Percentiles rank a stretch among this genome's conserved stretches.
Conservation (phyloP, 2,888 invertebrate genomes). For the Pimpla rufipes region DNA sequence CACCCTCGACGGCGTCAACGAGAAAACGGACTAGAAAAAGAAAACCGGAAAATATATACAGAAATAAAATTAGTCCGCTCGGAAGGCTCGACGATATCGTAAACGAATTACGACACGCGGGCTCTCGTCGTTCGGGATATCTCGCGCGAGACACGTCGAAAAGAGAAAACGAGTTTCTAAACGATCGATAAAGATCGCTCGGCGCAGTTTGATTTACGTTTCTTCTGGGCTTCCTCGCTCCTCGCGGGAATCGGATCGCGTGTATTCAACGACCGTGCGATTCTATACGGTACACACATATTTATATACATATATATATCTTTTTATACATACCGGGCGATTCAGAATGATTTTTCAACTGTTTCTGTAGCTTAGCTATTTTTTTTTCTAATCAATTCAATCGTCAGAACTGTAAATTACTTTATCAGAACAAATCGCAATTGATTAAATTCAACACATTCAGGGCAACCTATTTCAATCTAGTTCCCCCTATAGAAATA, state of each 20-base stretch:
- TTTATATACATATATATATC: neutral
- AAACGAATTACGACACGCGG: conserved; percentile 31
- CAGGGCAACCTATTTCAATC: too few species aligned
- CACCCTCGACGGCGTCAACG: too few species aligned
- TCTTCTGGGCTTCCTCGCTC: conserved; percentile 9
- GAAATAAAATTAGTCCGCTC: neutral
- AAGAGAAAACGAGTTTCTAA: conserved; percentile 67
- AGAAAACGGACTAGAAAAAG: neutral
- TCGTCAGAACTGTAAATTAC: too few species aligned
- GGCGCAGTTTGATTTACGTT: conserved; percentile 51
- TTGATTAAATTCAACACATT: too few species aligned
- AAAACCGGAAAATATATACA: conserved; percentile 17
- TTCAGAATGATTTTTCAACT: too few species aligned
- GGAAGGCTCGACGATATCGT: neutral
- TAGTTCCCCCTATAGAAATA: too few species aligned
- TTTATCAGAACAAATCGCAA: too few species aligned
- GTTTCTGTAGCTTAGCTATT: too few species aligned
- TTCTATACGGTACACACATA: neutral
- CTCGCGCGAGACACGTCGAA: conserved; percentile 2
- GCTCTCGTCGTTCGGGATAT: conserved; percentile 5
- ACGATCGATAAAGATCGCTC: conserved; percentile 69
- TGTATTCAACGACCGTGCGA: conserved; percentile 50
- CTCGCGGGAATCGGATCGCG: conserved; percentile 43
- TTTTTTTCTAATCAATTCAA: too few species aligned
- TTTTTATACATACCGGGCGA: neutral